These are phyloP conservation scores for Agonum fuliginosum DNA, from an alignment of 2,888 invertebrate genomes.

Conservation along the genomic window DNA sequence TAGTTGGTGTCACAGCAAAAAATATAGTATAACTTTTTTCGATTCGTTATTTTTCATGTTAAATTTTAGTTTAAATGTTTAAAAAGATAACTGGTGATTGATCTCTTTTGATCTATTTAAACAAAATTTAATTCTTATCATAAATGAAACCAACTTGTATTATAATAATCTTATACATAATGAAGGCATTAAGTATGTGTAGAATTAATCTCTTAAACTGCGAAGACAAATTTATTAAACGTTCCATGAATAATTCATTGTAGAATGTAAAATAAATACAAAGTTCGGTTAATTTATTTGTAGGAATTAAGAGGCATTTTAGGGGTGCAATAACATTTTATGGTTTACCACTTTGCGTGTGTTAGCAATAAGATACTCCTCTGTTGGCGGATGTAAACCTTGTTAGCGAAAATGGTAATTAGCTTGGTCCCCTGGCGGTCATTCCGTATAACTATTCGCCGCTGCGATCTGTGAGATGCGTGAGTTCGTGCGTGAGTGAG, in stretches of 20 bases:
- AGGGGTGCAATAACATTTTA: conserved; percentile 45
- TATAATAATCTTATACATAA: no score
- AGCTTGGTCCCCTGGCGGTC: conserved; percentile 42
- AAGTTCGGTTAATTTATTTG: conserved; percentile 46
- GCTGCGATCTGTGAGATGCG: neutral
- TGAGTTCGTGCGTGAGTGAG: neutral
- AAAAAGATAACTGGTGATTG: no score
- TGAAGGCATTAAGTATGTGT: no score
- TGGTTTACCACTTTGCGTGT: conserved; percentile 49
- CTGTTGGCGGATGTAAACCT: conserved; percentile 32
- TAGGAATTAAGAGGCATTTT: conserved; percentile 42
- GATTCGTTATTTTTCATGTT: no score
- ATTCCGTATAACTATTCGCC: conserved; percentile 41
- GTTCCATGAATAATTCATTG: conserved; percentile 12
- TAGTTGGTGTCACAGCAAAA: no score
- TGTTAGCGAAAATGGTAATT: conserved; percentile 55
- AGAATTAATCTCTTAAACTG: no score
- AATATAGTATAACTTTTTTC: no score
- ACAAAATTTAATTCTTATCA: no score
- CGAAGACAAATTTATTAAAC: conserved; percentile 16
- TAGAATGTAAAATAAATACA: conserved; percentile 26
- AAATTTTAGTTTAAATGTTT: no score
- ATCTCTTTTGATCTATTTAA: no score
- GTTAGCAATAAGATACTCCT: conserved; percentile 48
- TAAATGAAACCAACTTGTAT: no score